Percentiles rank a stretch among this genome's conserved stretches.
These are phyloP conservation scores for Siniperca undulata DNA, from an alignment of 2,797 vertebrate genomes.

Conservation along the genomic window DNA sequence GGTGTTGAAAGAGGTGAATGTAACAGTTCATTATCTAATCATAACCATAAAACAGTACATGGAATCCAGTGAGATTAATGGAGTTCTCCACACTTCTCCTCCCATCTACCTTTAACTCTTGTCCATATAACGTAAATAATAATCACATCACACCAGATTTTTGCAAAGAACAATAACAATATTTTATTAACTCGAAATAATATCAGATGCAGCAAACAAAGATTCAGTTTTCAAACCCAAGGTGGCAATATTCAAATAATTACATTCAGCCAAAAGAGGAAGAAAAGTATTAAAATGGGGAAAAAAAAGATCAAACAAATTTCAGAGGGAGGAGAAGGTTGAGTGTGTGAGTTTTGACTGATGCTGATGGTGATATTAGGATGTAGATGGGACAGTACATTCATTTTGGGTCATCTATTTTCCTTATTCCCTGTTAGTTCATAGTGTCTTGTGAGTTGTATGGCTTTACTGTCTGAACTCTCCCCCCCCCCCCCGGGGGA, in stretches of 20 bases:
- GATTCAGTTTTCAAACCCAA: slow-evolving; percentile 75
- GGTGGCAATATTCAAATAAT: slow-evolving; percentile 77
- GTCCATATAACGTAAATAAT: neutral
- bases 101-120: no score
- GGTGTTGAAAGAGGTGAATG: slow-evolving; percentile 44
- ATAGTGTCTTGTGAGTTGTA: slow-evolving; percentile 46
- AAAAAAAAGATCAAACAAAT: neutral
- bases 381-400: slow-evolving; percentile 64
- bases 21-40: slow-evolving; percentile 52
- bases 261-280: slow-evolving; percentile 80
- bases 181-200: slow-evolving; percentile 85
- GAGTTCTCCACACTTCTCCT: neutral
- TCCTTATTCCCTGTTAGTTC: slow-evolving; percentile 47
- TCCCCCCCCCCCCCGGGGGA: slow-evolving; percentile 47
- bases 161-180: slow-evolving; percentile 83
- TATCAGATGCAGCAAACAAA: slow-evolving; percentile 85
- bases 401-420: slow-evolving; percentile 52
- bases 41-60: slow-evolving; percentile 45
- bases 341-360: slow-evolving; percentile 31
- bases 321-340: slow-evolving; percentile 50
- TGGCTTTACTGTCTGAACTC: slow-evolving; percentile 72
- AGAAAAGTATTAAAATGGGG: slow-evolving; percentile 45
- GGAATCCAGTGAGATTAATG: slow-evolving; percentile 19
- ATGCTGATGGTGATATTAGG: slow-evolving; percentile 44
- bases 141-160: slow-evolving; percentile 30